Base-by-base conservation (phyloP, 2,797 vertebrate genomes). In the Alca torda region DNA sequence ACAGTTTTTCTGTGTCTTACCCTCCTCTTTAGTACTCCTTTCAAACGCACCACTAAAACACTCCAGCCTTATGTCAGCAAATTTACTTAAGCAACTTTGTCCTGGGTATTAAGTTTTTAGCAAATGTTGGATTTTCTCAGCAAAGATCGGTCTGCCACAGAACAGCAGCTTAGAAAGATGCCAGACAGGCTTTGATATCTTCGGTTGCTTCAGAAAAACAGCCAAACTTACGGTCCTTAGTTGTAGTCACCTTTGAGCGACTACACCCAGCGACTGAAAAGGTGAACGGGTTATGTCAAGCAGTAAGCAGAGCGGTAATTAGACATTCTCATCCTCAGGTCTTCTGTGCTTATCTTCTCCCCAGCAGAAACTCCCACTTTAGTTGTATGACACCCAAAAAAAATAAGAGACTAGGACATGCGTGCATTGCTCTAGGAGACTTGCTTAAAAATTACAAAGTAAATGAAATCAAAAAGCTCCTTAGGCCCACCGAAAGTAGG, bases 41-140 rank as follows among this genome's bases (percentile, higher is more conserved):
- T 76, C 69, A 63, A 81, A 73, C 30, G n/a, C 43, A 33, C 17
- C 5, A 16, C 35, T 81, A 53, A 59, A 91, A 56, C 39, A 51
- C 35, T 86, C 26, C 73, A 94, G 53, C 24, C 46, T 87, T 77
- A 87, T 33, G 68, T 90, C 76, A 72, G 39, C 21, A 63, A 61
- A 67, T 65, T 84, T 43, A 72, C 20, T 57, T 68, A 11, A 60
- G 43, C 45, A 68, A 77, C 53, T 89, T 64, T 37, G 9, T 81
- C 53, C 72, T 67, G 48, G 0, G 0, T 60, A 43, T 48, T 57
- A 70, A 16, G 30, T 20, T 67, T 64, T 85, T 57, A 80, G 63
- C 18, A 53, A 77, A 45, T 16, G 20, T 46, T 61, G 0, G 50
- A 50, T 80, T 86, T 90, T 70, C 63, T 35, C 46, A 30, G 18